phyloP scores from a whole-genome alignment of 2,113 vertebrate species.

The Chloebia gouldiae region DNA sequence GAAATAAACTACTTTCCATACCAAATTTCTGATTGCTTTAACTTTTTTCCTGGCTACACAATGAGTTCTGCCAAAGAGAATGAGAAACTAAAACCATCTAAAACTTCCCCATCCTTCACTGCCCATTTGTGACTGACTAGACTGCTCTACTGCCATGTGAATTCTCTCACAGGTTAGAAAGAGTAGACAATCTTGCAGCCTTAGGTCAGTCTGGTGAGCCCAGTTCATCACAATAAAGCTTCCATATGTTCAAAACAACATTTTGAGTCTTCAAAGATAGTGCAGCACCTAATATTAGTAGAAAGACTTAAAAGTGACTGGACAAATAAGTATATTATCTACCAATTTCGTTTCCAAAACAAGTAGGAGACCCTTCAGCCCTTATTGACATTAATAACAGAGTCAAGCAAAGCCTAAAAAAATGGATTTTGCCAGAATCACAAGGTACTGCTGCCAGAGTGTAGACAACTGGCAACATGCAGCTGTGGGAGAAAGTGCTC shows the following conservation, averaged over 20 bases:
- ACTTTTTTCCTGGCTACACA: neutral
- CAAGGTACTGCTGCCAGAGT: neutral
- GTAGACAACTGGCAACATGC: neutral
- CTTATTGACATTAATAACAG: neutral
- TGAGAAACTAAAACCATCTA: neutral
- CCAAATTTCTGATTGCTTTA: too few relatives aligned
- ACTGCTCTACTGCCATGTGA: neutral
- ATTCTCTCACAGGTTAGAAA: neutral
- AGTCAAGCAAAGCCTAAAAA: neutral
- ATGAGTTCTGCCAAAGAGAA: neutral
- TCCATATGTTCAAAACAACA: neutral
- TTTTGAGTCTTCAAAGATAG: neutral
- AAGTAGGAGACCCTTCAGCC: neutral
- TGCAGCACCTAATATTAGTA: neutral
- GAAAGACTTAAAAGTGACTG: neutral
- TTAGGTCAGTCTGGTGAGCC: neutral
- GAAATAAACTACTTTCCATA: too few relatives aligned
- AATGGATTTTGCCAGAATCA: neutral
- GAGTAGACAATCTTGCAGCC: neutral
- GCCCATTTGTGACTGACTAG: neutral
- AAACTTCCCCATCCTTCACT: neutral
- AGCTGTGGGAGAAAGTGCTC: neutral
- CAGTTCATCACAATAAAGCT: neutral
- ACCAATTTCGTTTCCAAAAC: neutral
- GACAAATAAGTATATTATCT: neutral